phyloP scores from a whole-genome alignment of 2,888 invertebrate species.

The Tetheella fluctuosa region DNA sequence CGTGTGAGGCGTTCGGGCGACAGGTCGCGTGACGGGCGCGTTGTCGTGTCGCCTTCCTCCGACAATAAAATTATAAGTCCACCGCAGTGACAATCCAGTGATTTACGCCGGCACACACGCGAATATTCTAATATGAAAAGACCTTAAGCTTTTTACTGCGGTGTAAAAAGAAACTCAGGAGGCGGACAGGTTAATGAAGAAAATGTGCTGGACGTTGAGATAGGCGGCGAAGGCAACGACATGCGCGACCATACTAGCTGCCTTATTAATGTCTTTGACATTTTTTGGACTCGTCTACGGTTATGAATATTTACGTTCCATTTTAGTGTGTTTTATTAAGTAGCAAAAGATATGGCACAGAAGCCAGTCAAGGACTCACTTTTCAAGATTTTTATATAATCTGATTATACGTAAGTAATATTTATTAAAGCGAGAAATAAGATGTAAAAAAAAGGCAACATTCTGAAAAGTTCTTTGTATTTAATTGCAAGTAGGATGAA shows the following conservation, averaged over 20 bases:
- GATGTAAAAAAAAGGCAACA: background rate
- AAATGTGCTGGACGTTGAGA: slow-evolving; percentile 69
- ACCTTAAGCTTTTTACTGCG: slow-evolving; percentile 69
- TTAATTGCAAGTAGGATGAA: too few species aligned
- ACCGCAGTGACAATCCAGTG: slow-evolving; percentile 83
- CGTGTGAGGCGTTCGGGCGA: slow-evolving; percentile 58
- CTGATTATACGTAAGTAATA: too few species aligned
- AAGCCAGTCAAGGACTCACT: too few species aligned
- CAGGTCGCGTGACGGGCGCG: slow-evolving; percentile 69
- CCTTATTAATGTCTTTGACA: slow-evolving; percentile 51
- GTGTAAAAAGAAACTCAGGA: slow-evolving; percentile 64
- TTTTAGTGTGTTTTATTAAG: too few species aligned
- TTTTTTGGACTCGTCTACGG: slow-evolving; percentile 34
- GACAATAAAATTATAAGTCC: slow-evolving; percentile 84
- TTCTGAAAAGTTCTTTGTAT: background rate
- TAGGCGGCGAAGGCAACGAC: slow-evolving; percentile 52
- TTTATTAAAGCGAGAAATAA: too few species aligned
- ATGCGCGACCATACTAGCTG: slow-evolving; percentile 56
- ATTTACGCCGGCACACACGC: slow-evolving; percentile 82
- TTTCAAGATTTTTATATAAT: too few species aligned
- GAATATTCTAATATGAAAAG: slow-evolving; percentile 78
- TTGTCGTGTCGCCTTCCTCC: slow-evolving; percentile 78
- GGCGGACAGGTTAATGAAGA: slow-evolving; percentile 80
- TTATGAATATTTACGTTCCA: slow-evolving; percentile 36
- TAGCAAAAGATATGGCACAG: too few species aligned